phyloP scores from a whole-genome alignment of 1,140 invertebrate species.

The Heliothis virescens region DNA sequence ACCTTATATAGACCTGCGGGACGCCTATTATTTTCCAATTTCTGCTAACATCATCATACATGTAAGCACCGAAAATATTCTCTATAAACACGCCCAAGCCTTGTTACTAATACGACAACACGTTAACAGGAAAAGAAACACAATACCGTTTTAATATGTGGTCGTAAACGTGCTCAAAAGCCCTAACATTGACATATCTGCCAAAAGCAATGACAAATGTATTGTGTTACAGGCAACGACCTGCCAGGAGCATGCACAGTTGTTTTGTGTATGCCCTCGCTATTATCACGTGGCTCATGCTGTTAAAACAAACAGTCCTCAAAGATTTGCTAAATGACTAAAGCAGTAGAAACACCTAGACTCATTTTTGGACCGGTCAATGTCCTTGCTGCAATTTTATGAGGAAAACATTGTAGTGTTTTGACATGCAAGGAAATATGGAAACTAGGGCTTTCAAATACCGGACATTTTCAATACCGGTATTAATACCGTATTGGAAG shows the following conservation, averaged over 20 bases:
- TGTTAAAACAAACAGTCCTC: conserved; percentile 34
- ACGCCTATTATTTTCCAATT: not conserved
- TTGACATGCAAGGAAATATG: not conserved
- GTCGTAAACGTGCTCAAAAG: conserved; percentile 40
- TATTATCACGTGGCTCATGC: conserved; percentile 28
- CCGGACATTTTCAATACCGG: too few species aligned
- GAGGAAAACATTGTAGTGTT: not conserved
- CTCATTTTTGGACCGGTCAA: not conserved
- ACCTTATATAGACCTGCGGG: not conserved
- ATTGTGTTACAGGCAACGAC: conserved; percentile 40
- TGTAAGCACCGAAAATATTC: not conserved
- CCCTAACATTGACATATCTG: conserved; percentile 42
- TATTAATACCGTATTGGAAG: too few species aligned
- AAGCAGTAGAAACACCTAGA: not conserved
- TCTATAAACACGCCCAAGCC: not conserved
- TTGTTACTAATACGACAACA: not conserved
- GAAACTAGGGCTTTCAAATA: too few species aligned
- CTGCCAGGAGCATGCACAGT: conserved; percentile 25
- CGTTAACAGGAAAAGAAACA: not conserved
- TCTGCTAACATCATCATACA: not conserved
- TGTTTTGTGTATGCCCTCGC: conserved; percentile 22
- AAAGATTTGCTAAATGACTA: conserved; percentile 31
- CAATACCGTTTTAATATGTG: not conserved
- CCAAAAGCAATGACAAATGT: conserved; percentile 27
- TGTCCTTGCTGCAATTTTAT: too few species aligned